Conservation (phyloP, 2,797 vertebrate genomes). For the Artibeus jamaicensis region DNA sequence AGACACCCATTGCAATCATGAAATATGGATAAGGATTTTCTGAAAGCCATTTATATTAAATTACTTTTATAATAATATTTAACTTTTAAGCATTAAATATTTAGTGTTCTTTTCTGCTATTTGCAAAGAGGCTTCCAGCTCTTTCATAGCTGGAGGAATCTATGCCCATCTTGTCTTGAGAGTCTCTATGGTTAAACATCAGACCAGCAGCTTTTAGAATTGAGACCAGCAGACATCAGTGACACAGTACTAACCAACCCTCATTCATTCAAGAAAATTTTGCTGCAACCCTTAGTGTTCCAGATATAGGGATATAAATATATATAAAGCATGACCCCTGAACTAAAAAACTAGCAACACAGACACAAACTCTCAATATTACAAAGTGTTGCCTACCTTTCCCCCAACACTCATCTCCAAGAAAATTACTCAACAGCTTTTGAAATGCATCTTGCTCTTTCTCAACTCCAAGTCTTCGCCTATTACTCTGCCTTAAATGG, state of each 20-base stretch:
- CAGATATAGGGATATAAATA: neutral
- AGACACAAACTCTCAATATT: neutral
- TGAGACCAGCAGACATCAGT: neutral
- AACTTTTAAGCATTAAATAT: constrained; percentile 84
- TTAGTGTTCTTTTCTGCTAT: constrained; percentile 76
- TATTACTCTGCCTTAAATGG: neutral
- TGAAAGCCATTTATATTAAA: constrained; percentile 86
- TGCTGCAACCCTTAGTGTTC: neutral
- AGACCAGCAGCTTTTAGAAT: neutral
- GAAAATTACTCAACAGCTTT: neutral
- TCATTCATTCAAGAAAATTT: neutral
- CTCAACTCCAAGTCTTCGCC: neutral
- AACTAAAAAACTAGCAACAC: neutral
- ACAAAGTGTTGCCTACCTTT: neutral
- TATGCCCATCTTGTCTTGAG: neutral
- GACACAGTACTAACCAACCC: neutral
- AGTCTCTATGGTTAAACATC: neutral
- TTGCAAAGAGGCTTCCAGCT: constrained; percentile 66
- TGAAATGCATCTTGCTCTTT: neutral
- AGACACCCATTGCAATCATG: constrained; percentile 79
- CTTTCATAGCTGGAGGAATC: constrained; percentile 12
- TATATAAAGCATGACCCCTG: neutral
- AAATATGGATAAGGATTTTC: constrained; percentile 84
- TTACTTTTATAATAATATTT: constrained; percentile 87
- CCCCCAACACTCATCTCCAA: neutral